Conservation (phyloP, 2,113 vertebrate genomes). For the Pao palembangensis region DNA sequence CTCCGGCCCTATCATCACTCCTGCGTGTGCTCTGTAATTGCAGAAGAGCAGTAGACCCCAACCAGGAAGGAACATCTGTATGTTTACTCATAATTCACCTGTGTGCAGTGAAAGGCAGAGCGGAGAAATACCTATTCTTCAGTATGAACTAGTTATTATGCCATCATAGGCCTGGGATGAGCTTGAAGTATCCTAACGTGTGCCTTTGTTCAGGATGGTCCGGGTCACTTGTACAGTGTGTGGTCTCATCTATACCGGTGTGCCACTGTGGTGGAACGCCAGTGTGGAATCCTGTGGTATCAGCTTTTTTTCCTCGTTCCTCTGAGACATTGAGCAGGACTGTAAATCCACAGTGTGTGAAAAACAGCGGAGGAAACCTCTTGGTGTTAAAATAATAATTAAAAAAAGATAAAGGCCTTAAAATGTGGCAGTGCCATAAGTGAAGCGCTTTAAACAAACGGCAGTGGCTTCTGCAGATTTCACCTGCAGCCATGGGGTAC, state of each 20-base stretch:
- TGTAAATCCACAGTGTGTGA: constrained; percentile 12
- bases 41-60: constrained; percentile 16
- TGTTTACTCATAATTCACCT: constrained; percentile 65
- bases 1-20: constrained; percentile 68
- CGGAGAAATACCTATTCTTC: constrained; percentile 36
- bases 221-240: too few relatives aligned
- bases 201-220: too few relatives aligned
- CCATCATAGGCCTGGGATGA: not conserved
- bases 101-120: constrained; percentile 10
- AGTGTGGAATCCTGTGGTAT: too few relatives aligned
- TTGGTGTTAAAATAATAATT: not conserved
- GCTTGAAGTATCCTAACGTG: too few relatives aligned
- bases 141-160: constrained; percentile 54
- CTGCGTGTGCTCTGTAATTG: constrained; percentile 69
- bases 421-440: constrained; percentile 14
- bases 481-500: constrained; percentile 59
- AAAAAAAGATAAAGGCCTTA: constrained; percentile 33
- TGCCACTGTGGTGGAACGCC: too few relatives aligned
- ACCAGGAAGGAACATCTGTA: constrained; percentile 74
- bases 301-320: too few relatives aligned
- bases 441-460: constrained; percentile 50
- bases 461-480: constrained; percentile 28
- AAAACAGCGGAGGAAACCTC: constrained; percentile 13
- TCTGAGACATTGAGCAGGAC: constrained; percentile 1
- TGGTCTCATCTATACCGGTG: too few relatives aligned